Base-by-base conservation (phyloP, 2,888 invertebrate genomes). In the Oscheius onirici region DNA sequence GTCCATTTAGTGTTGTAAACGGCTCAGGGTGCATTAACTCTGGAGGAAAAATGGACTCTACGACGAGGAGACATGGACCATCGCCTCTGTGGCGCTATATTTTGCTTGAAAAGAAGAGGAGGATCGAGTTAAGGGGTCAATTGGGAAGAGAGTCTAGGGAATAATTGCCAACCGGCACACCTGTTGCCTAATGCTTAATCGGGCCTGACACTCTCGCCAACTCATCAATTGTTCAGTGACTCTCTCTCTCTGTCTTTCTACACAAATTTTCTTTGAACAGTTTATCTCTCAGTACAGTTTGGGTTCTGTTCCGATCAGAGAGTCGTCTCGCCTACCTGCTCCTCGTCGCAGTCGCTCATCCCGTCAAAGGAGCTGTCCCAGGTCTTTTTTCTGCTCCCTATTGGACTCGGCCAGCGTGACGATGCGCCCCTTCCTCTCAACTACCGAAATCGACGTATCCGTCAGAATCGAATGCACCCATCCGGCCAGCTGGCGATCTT, bases 111-210 rank as follows among this genome's bases (percentile, higher is more conserved):
- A 17, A 34, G 34, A 13, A 17, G n/a, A 34, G 11, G 13, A n/a
- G 26, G n/a, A 55, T 17, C 17, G 8, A 17, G 17, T n/a, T 15
- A 34, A 28, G 43, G 10, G 44, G 22, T 6, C 17, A 43, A 49
- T 17, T 49, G 43, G 60, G 60, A 22, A 11, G 22, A 22, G 60
- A 41, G 60, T 43, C 20, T 40, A 60, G 17, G 34, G 41, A 15
- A 24, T 60, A 60, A 60, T 60, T 60, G 60, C 60, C 60, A 60
- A 43, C 43, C 49, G 34, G 60, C 60, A 49, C 41, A 60, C 60
- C 41, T 41, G 60, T 60, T 60, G 44, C 60, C 60, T 43, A 60
- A 60, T 60, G 60, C 60, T 20, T 60, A 60, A 60, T 46, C 5
- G n/a, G 46, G 20, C 15, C 15, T 46, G 46, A 46, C 46, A 46